These are phyloP conservation scores for Kryptolebias marmoratus DNA, from an alignment of 2,113 vertebrate species.

Conservation along the genomic window DNA sequence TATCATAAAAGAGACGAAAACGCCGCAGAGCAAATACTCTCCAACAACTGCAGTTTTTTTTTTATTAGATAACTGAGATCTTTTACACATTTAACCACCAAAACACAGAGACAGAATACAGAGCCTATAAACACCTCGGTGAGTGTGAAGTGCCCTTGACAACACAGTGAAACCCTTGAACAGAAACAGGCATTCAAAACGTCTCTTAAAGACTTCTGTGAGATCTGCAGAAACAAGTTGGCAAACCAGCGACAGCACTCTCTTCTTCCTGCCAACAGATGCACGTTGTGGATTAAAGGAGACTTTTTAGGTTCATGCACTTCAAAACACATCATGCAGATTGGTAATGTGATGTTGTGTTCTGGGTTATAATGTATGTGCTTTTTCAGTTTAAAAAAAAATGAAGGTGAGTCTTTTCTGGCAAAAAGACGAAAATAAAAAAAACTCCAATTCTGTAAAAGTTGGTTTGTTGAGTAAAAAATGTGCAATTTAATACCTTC, in stretches of 20 bases:
- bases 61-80: conserved; percentile 18
- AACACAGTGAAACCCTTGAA: conserved; percentile 41
- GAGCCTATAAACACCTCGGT: conserved; percentile 50
- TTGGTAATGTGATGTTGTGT: conserved; percentile 9
- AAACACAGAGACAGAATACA: conserved; percentile 6
- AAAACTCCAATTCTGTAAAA: too few species aligned
- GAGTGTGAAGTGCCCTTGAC: conserved; percentile 49
- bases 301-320: conserved; percentile 23
- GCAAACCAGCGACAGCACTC: not conserved
- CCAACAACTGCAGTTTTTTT: conserved; percentile 5
- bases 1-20: conserved; percentile 16
- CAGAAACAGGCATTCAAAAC: conserved; percentile 42
- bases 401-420: too few species aligned
- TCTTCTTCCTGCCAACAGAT: conserved; percentile 13
- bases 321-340: conserved; percentile 47
- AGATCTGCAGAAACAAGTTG: conserved; percentile 23
- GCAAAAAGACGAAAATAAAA: too few species aligned
- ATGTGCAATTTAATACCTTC: too few species aligned
- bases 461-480: too few species aligned
- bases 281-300: conserved; percentile 33
- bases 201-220: conserved; percentile 35
- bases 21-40: conserved; percentile 15
- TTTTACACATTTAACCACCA: conserved; percentile 27
- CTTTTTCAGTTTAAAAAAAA: not conserved
- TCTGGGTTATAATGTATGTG: not conserved